phyloP scores from a whole-genome alignment of 53 echinoderm and acorn worm genomes.

The Paracentrotus lividus region DNA sequence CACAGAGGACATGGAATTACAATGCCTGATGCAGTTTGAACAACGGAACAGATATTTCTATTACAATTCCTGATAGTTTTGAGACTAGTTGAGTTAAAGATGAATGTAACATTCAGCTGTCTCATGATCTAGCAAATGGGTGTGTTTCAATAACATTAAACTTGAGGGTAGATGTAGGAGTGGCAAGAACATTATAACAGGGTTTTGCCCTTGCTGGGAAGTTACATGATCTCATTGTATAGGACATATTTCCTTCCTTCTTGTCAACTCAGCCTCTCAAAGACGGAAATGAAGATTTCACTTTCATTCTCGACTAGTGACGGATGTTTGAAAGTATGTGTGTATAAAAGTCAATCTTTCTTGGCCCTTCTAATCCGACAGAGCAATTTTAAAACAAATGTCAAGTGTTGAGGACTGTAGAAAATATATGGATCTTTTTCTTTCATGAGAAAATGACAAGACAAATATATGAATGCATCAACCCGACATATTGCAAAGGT shows the following conservation, averaged over 20 bases:
- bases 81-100: too few relatives aligned
- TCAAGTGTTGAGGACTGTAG: too few relatives aligned
- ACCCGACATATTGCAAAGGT: too few relatives aligned
- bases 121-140: background rate
- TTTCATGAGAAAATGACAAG: too few relatives aligned
- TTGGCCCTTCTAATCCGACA: background rate
- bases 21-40: too few relatives aligned
- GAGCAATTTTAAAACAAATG: too few relatives aligned
- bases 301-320: background rate
- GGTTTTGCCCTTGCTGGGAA: background rate
- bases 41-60: too few relatives aligned
- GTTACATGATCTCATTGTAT: conserved; percentile 18
- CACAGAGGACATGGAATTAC: background rate
- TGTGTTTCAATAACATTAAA: background rate
- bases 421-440: too few relatives aligned
- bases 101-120: too few relatives aligned
- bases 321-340: background rate
- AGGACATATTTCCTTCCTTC: conserved; percentile 26
- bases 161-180: background rate
- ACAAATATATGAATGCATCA: too few relatives aligned
- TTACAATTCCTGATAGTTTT: too few relatives aligned
- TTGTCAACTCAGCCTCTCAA: background rate
- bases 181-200: background rate
- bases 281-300: background rate
- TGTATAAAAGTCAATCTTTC: background rate